These are phyloP conservation scores for Glareola pratincola DNA, from an alignment of 2,113 vertebrate species.

Conservation along the genomic window DNA sequence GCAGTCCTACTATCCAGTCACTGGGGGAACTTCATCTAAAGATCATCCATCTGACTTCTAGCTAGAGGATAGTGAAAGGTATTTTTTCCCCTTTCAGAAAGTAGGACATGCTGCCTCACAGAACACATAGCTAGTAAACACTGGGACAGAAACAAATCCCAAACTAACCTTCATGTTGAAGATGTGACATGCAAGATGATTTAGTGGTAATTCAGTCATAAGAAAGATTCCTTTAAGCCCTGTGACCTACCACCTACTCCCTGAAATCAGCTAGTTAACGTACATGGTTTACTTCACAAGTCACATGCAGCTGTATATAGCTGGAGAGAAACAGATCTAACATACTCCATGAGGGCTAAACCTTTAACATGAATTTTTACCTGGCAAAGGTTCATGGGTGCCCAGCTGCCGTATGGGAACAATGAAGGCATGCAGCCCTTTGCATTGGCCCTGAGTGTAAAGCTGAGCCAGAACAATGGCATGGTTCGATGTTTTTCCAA, in stretches of 20 bases:
- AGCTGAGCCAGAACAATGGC: conserved; percentile 97
- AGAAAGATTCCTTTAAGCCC: not conserved
- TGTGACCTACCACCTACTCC: not conserved
- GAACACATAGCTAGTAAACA: not conserved
- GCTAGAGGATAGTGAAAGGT: not conserved
- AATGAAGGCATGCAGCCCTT: conserved; percentile 93
- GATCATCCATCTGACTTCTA: not conserved
- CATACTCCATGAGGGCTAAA: not conserved
- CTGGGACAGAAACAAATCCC: not conserved
- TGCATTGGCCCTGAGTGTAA: conserved; percentile 85
- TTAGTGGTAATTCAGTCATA: not conserved
- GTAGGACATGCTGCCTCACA: not conserved
- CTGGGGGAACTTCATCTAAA: not conserved
- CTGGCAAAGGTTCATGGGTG: conserved; percentile 92
- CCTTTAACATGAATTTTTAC: conserved; percentile 59
- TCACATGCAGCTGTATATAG: not conserved
- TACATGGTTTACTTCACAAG: not conserved
- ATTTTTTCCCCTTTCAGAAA: not conserved
- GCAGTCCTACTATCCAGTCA: not conserved
- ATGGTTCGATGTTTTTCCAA: conserved; percentile 95
- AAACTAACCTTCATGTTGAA: not conserved
- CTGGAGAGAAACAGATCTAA: not conserved
- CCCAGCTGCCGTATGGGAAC: conserved; percentile 86
- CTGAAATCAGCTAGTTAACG: not conserved
- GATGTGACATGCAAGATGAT: not conserved